These are phyloP conservation scores for Alsophila aescularia DNA, from an alignment of 2,888 invertebrate genomes.

Conservation along the genomic window DNA sequence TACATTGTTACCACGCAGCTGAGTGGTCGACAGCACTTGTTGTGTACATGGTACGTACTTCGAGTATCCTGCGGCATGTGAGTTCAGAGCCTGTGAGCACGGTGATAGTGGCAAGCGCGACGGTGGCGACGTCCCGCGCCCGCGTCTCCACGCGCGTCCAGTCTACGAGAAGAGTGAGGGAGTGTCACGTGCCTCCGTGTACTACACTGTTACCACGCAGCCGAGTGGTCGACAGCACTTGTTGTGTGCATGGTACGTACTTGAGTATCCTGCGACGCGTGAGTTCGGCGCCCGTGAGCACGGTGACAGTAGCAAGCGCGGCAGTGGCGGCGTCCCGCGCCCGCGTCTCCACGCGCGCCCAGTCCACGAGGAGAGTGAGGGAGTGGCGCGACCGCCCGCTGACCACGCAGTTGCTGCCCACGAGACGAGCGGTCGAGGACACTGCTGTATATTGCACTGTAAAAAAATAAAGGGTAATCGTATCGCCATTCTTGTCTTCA, in stretches of 20 bases:
- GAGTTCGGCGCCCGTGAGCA: slow-evolving; percentile 67
- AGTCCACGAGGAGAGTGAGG: slow-evolving; percentile 56
- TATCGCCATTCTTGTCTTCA: no score
- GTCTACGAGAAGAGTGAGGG: slow-evolving; percentile 52
- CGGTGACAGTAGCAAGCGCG: slow-evolving; percentile 64
- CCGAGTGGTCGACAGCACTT: slow-evolving; percentile 41
- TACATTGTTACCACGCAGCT: slow-evolving; percentile 54
- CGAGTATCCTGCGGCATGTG: slow-evolving; percentile 67
- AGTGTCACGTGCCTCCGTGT: slow-evolving; percentile 51
- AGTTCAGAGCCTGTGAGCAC: slow-evolving; percentile 67
- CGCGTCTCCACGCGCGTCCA: slow-evolving; percentile 67
- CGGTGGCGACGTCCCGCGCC: slow-evolving; percentile 48
- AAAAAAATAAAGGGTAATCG: no score
- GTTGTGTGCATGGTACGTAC: slow-evolving; percentile 51
- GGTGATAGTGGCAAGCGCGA: slow-evolving; percentile 64
- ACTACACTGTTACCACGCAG: slow-evolving; percentile 58
- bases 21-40: slow-evolving; percentile 42
- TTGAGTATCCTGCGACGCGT: slow-evolving; percentile 69
- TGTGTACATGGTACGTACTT: slow-evolving; percentile 72
- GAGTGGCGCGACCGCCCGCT: slow-evolving; percentile 51
- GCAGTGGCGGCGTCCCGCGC: slow-evolving; percentile 50
- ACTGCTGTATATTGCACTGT: slow-evolving; percentile 69
- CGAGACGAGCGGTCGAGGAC: slow-evolving; percentile 41
- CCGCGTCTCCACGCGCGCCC: slow-evolving; percentile 64
- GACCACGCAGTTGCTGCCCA: slow-evolving; percentile 55